Evolutionary conservation across 1,140 invertebrate genomes (phyloP).

Genomic region (Monochamus saltuarius): DNA sequence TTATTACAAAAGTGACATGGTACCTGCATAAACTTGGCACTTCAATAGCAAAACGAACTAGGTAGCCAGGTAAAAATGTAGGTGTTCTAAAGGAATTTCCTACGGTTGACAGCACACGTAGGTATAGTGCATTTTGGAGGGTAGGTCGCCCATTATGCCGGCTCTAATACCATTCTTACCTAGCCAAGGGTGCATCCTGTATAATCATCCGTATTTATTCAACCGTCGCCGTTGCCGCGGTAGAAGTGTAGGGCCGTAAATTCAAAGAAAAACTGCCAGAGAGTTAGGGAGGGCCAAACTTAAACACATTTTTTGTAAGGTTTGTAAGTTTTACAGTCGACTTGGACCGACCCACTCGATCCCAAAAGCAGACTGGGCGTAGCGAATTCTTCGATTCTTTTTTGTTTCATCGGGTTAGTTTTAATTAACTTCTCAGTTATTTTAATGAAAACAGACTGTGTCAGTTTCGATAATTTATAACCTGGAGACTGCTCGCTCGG

Average conservation of each 20-base stretch:
- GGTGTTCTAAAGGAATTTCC: not conserved
- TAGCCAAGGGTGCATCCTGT: slow-evolving; percentile 9
- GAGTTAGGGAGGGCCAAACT: not conserved
- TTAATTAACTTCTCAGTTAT: slow-evolving; percentile 17
- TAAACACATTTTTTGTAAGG: not conserved
- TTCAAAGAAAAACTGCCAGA: not conserved
- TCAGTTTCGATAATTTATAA: too few species aligned
- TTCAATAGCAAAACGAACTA: too few species aligned
- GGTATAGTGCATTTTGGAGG: not conserved
- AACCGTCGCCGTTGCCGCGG: not conserved
- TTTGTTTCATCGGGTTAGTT: slow-evolving; percentile 7
- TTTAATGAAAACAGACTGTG: slow-evolving; percentile 15
- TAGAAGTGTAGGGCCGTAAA: slow-evolving; percentile 5
- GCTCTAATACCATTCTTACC: slow-evolving; percentile 5
- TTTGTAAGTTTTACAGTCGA: slow-evolving; percentile 3
- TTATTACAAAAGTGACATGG: too few species aligned
- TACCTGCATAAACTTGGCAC: too few species aligned
- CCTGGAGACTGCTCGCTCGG: too few species aligned
- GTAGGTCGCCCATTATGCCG: not conserved
- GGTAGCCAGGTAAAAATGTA: too few species aligned
- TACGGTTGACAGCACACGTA: slow-evolving; percentile 1
- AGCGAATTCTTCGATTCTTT: slow-evolving; percentile 16
- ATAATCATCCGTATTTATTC: slow-evolving; percentile 12
- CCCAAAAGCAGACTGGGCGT: not conserved
- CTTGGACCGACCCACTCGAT: slow-evolving; percentile 8